Conservation (phyloP, 1,140 invertebrate species). For the Zaprionus kolodkinae region DNA sequence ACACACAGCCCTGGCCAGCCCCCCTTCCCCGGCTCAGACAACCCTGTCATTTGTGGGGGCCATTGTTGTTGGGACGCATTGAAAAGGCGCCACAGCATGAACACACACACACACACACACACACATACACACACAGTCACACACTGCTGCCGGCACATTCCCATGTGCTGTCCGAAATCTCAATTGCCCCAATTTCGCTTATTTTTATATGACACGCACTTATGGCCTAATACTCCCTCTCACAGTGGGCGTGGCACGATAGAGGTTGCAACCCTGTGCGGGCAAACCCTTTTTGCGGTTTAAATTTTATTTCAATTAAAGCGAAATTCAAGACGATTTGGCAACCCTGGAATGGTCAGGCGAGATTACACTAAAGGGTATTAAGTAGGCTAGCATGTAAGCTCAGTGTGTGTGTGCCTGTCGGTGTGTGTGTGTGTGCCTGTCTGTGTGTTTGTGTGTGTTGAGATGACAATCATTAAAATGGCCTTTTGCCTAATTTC, state of each 20-base stretch:
- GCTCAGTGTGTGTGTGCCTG: slow-evolving; percentile 43
- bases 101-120: slow-evolving; percentile 3
- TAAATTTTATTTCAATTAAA: slow-evolving; percentile 10
- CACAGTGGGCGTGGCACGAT: slow-evolving; percentile 14
- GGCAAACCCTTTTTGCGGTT: background rate
- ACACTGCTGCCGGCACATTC: slow-evolving; percentile 33
- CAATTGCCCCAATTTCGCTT: slow-evolving; percentile 53
- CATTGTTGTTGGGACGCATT: slow-evolving; percentile 46
- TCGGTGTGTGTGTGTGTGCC: background rate
- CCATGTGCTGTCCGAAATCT: slow-evolving; percentile 46
- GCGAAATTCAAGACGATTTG: slow-evolving; percentile 10
- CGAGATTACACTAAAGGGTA: slow-evolving; percentile 58
- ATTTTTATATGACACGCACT: slow-evolving; percentile 47
- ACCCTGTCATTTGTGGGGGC: slow-evolving; percentile 44
- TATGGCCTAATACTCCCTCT: slow-evolving; percentile 18
- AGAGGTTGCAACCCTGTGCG: background rate
- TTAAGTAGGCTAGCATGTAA: slow-evolving; percentile 19
- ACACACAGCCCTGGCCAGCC: background rate
- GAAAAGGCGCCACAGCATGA: slow-evolving; percentile 51
- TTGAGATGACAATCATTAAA: slow-evolving; percentile 78
- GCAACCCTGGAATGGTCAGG: background rate
- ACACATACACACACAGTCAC: background rate
- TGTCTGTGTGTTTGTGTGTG: slow-evolving; percentile 42
- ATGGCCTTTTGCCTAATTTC: slow-evolving; percentile 81
- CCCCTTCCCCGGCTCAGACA: background rate